A percentile compares a stretch with the other conserved stretches of the same genome.
These are phyloP conservation scores for Zootoca vivipara DNA, from an alignment of 2,113 vertebrate genomes.

Conservation along the genomic window DNA sequence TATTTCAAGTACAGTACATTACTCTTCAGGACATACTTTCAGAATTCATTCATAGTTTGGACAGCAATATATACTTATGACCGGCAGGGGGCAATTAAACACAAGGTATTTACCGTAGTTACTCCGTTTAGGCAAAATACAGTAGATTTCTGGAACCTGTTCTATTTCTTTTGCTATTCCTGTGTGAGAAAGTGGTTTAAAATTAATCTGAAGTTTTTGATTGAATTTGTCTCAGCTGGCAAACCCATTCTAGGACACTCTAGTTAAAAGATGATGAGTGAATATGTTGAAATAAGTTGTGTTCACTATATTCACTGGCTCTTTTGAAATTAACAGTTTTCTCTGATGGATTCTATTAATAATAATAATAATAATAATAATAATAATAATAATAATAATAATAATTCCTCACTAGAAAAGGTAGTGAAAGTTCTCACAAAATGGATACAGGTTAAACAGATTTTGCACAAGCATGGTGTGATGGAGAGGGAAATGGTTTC, in stretches of 20 bases:
- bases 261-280: background rate
- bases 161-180: slow-evolving; percentile 22
- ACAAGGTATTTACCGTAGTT: slow-evolving; percentile 25
- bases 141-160: background rate
- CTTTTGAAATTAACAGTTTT: slow-evolving; percentile 13
- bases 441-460: too few species aligned
- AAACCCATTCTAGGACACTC: background rate
- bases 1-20: background rate
- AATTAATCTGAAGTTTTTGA: slow-evolving; percentile 45
- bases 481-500: too few species aligned
- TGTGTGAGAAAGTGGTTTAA: slow-evolving; percentile 39
- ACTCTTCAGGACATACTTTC: background rate
- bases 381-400: too few species aligned
- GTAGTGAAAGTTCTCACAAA: too few species aligned
- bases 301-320: background rate
- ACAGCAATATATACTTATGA: background rate
- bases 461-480: too few species aligned
- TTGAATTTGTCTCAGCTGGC: slow-evolving; percentile 6
- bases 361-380: too few species aligned
- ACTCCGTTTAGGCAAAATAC: background rate
- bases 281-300: background rate
- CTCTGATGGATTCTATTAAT: background rate
- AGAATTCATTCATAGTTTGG: slow-evolving; percentile 18
- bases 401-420: too few species aligned
- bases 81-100: slow-evolving; percentile 73